Percentiles rank a stretch among this genome's conserved stretches.
Conservation (phyloP, 2,797 vertebrate species). For the Diglossa cyanea region DNA sequence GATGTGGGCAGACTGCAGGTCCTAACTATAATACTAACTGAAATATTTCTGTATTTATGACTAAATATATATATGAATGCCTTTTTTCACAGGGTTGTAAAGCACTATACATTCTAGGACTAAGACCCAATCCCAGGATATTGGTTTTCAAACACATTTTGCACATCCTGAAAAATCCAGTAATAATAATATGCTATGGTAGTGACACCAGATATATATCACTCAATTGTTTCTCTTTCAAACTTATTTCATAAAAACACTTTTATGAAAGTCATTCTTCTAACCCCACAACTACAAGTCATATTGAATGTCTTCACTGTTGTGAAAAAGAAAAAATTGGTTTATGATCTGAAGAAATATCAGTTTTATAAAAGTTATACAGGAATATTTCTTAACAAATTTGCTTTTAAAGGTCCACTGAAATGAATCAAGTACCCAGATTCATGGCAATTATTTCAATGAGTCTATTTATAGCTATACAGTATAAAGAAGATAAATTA, state of each 20-base stretch:
- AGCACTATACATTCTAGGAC: neutral
- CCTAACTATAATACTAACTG: neutral
- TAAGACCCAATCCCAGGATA: neutral
- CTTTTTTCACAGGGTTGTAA: neutral
- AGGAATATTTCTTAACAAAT: neutral
- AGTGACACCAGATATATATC: neutral
- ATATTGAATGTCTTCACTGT: neutral
- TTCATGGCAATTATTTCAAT: neutral
- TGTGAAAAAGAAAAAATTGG: neutral
- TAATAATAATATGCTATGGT: neutral
- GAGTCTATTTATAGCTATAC: neutral
- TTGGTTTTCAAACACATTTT: constrained; percentile 7
- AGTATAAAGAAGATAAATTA: neutral
- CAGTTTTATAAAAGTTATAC: neutral
- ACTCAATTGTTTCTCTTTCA: neutral
- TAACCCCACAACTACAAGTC: neutral
- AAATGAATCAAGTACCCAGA: constrained; percentile 1
- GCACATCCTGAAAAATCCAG: neutral
- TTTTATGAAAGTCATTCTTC: constrained; percentile 38
- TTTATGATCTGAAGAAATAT: neutral
- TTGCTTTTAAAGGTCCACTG: neutral
- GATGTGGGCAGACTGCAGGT: neutral
- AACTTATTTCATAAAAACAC: neutral
- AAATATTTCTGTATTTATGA: neutral
- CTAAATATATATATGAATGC: neutral